Percentiles rank a stretch among this genome's conserved stretches.
Evolutionary conservation across 1,140 invertebrate species (phyloP).

Genomic region (Drosophila lacertosa): DNA sequence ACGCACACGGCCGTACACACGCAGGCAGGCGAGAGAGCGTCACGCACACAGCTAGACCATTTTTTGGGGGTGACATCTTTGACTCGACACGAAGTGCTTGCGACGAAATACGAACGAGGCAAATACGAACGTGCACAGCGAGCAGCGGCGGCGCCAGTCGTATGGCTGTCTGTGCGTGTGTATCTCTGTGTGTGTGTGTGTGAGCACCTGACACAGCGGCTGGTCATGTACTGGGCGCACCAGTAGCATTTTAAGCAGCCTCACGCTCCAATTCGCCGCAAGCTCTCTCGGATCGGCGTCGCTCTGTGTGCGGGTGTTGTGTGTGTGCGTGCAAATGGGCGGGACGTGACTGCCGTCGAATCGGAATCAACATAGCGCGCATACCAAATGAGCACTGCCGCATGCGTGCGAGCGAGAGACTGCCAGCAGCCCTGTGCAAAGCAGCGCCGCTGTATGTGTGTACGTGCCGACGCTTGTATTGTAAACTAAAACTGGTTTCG

Average conservation of each 20-base stretch:
- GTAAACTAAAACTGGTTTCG: conserved; percentile 50
- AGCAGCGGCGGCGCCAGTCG: conserved; percentile 37
- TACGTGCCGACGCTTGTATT: conserved; percentile 39
- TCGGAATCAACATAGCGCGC: conserved; percentile 83
- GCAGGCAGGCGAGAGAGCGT: conserved; percentile 15
- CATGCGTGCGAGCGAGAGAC: conserved; percentile 46
- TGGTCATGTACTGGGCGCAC: conserved; percentile 80
- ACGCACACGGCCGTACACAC: no score
- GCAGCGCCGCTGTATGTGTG: conserved; percentile 40
- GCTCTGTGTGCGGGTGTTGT: conserved; percentile 24
- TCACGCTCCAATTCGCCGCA: conserved; percentile 76
- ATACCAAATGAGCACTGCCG: conserved; percentile 76
- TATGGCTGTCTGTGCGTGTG: conserved; percentile 9
- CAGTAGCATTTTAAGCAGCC: conserved; percentile 84
- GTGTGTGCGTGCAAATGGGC: conserved; percentile 83
- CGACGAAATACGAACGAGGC: conserved; percentile 24
- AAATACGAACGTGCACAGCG: conserved; percentile 24
- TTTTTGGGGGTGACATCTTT: conserved; percentile 80
- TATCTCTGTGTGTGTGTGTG: conserved; percentile 50
- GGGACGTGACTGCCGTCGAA: conserved; percentile 84
- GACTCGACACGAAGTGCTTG: conserved; percentile 63
- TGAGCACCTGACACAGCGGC: conserved; percentile 76
- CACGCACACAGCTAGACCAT: conserved; percentile 52
- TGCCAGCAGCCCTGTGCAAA: conserved; percentile 9
- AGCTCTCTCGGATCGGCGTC: conserved; percentile 45